These are phyloP conservation scores for Drosophila falleni DNA, from an alignment of 2,888 invertebrate genomes.

Conservation along the genomic window DNA sequence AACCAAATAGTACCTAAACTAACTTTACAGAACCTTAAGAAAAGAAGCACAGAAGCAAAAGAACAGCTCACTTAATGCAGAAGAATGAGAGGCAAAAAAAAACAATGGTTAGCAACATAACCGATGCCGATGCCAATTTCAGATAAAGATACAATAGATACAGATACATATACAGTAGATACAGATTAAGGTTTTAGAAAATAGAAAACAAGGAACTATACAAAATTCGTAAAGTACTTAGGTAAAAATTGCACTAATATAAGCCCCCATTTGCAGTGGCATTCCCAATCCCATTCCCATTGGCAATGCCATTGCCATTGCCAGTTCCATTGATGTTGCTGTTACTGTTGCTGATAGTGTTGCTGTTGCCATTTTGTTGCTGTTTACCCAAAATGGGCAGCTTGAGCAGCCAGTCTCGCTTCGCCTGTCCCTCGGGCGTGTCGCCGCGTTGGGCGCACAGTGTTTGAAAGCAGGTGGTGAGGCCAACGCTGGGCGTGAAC, in stretches of 20 bases:
- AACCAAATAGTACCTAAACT: constrained; percentile 53
- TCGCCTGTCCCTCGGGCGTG: constrained; percentile 75
- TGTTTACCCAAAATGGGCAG: constrained; percentile 44
- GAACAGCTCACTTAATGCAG: constrained; percentile 54
- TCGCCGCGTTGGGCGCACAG: constrained; percentile 78
- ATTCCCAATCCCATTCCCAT: constrained; percentile 29
- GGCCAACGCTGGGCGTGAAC: constrained; percentile 80
- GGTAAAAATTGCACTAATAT: constrained; percentile 74
- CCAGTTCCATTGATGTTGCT: constrained; percentile 23
- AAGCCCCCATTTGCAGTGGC: constrained; percentile 49
- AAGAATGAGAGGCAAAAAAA: constrained; percentile 28
- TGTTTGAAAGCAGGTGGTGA: constrained; percentile 79
- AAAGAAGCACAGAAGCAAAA: constrained; percentile 57
- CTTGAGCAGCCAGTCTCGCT: constrained; percentile 77
- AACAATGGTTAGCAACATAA: constrained; percentile 40
- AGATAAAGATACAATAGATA: constrained; percentile 33
- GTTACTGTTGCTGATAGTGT: not conserved
- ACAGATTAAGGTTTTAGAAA: constrained; percentile 57
- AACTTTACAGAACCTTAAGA: constrained; percentile 68
- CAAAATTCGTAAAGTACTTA: constrained; percentile 78
- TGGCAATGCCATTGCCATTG: constrained; percentile 17
- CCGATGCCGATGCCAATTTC: constrained; percentile 43
- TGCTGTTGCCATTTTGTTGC: constrained; percentile 43
- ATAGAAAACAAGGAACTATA: constrained; percentile 78
- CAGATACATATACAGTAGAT: constrained; percentile 28